Evolutionary conservation across 2,888 invertebrate species (phyloP), one percentile per base, ranked within the genome.

Genomic region (Diadromus collaris): DNA sequence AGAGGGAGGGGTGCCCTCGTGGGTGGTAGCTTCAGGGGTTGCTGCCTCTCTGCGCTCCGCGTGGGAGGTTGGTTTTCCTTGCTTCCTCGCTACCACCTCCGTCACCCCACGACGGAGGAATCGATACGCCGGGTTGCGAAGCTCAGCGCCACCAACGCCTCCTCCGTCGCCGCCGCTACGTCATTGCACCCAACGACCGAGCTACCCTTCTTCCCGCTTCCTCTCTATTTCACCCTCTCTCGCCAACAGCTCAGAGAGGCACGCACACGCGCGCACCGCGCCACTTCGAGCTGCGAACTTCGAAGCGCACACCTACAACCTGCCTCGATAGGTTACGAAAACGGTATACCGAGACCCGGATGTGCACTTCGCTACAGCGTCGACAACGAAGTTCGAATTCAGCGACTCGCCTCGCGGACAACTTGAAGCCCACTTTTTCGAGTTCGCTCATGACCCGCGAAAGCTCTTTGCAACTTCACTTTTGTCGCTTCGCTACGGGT

Each of bases 61-160:
- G 81, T 71, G 67, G 76, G 71, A 76, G 67, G 67, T 76, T 77
- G 72, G 79, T 76, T 78, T 61, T 82, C 81, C 79, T 81, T 82
- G 79, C 82, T 83, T 81, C 75, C 76, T 68, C 76, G 71, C 70
- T 29, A 65, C 75, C 69, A 79, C 76, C 79, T 68, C 56, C 67
- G 41, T 56, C 69, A 58, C 46, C 64, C 60, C 71, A 63, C 75
- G 54, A 54, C 64, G 48, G 87, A 88, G 88, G 89, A 90, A 90
- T 89, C 90, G 90, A 90, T 89, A 89, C 89, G 89, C 87, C 85
- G 85, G 85, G 87, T 87, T 87, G 38, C 85, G 89, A 82, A 79
- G 86, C 86, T 85, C 88, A 89, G 87, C 89, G 88, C 89, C 88
- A 88, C 88, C 88, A 88, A 86, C 88, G 88, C 87, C 88, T 88